Conservation (phyloP, 1,140 invertebrate species). For the Rhopalosiphum padi region DNA sequence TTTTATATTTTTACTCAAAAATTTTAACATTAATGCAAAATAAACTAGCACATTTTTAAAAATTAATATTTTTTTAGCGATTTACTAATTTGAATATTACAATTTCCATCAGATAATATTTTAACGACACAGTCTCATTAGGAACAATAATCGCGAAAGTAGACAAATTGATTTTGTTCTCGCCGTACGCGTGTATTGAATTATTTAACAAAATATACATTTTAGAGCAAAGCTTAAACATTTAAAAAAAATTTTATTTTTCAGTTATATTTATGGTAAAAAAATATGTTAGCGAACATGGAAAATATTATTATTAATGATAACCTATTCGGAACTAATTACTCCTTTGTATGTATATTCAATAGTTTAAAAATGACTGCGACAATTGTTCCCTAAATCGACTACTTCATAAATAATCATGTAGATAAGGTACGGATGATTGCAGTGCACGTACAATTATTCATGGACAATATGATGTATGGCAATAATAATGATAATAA, state of each 20-base stretch:
- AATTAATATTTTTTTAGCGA: neutral
- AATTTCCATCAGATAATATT: neutral
- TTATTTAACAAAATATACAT: neutral
- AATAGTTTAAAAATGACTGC: neutral
- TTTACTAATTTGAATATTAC: neutral
- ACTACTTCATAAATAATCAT: neutral
- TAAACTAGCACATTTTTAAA: neutral
- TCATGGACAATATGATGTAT: neutral
- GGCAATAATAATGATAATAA: neutral
- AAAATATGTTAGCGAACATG: neutral
- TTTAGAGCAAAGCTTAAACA: neutral
- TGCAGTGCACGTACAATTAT: neutral
- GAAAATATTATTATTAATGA: neutral
- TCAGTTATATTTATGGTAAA: neutral
- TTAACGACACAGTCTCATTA: neutral
- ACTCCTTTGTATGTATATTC: neutral
- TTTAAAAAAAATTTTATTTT: neutral
- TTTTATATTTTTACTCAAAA: neutral
- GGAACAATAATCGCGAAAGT: neutral
- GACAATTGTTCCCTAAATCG: neutral
- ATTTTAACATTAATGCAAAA: neutral
- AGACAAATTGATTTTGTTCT: conserved; percentile 11
- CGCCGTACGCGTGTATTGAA: neutral
- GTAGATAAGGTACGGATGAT: neutral
- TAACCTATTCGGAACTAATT: neutral